Base-by-base conservation (phyloP, 2,888 invertebrate genomes). In the Drosophila paramelanica region DNA sequence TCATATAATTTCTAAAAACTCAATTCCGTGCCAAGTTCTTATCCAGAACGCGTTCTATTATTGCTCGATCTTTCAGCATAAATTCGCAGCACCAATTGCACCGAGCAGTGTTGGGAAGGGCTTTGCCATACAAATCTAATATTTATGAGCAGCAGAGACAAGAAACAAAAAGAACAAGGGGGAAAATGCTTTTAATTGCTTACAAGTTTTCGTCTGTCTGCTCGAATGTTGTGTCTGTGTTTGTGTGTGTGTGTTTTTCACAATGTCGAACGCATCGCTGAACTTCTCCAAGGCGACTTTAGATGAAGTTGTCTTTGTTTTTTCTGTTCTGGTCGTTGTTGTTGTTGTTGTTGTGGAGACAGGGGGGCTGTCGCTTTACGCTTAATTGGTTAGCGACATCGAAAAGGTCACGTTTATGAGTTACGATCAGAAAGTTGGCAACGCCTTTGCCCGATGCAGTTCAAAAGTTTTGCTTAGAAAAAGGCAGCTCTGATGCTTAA, bases 401-500 rank as follows among this genome's bases (percentile, higher is more conserved):
- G 51, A 81, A 87, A 77, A 83, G 89, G 88, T 83, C 89, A 83
- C 75, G 74, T 87, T 89, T 81, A 77, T 87, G 85, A 81, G 70
- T 74, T 89, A 42, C 67, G 84, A 86, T 85, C 71, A 68, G 70
- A 82, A 70, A 60, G 42, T 58, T 67, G 67, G 31, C 47, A 25
- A 31, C 49, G 47, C 51, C 73, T 42, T 51, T 41, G 60, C 41
- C 33, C 53, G 27, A 59, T 39, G 60, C 53, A 50, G 13, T 36
- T 8, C 33, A 43, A 42, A 31, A 20, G 33, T 39, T 58, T 41
- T 38, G 3, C 31, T 43, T 17, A 27, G 31, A 27, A 36, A 23
- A 20, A n/a, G 13, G 36, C 27, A 52, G 20, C 13, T 38, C 13
- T 38, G 4, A 13, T 20, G 11, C n/a, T 17, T 1, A 5, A 3